Conservation (phyloP, 2,888 invertebrate genomes). For the Heteromurus nitidus region DNA sequence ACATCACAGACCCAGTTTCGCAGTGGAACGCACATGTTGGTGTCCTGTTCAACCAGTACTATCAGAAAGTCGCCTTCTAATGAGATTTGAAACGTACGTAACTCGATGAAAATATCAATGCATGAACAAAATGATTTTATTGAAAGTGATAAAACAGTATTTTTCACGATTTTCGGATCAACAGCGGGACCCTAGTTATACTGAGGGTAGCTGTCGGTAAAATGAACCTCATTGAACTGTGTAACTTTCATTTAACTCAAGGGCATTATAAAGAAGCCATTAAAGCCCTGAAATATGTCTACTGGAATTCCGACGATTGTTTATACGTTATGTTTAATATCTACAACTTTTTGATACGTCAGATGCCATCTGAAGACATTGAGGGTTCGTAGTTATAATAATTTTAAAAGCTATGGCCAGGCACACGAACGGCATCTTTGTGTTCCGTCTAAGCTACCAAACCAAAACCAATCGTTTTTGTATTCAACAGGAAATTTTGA, state of each 20-base stretch:
- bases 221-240: conserved; percentile 61
- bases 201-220: conserved; percentile 66
- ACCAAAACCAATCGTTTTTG: neutral
- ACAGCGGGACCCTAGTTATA: conserved; percentile 67
- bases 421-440: too few relatives aligned
- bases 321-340: conserved; percentile 68
- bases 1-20: conserved; percentile 57
- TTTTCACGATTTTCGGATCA: conserved; percentile 11
- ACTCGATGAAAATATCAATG: neutral
- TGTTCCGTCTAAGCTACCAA: too few relatives aligned
- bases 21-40: conserved; percentile 68
- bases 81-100: conserved; percentile 70
- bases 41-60: conserved; percentile 59
- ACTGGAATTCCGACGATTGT: conserved; percentile 71
- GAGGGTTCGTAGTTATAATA: conserved; percentile 69
- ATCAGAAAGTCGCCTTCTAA: conserved; percentile 67
- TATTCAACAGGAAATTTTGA: conserved; percentile 66
- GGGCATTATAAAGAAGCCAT: conserved; percentile 70
- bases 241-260: conserved; percentile 68
- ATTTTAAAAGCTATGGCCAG: too few relatives aligned
- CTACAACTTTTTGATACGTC: conserved; percentile 63
- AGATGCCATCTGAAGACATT: conserved; percentile 64
- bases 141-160: too few relatives aligned
- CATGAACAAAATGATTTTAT: too few relatives aligned
- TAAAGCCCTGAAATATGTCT: conserved; percentile 70